Evolutionary conservation across 2,113 vertebrate genomes (phyloP).

Genomic region (Cranoglanis bouderius): DNA sequence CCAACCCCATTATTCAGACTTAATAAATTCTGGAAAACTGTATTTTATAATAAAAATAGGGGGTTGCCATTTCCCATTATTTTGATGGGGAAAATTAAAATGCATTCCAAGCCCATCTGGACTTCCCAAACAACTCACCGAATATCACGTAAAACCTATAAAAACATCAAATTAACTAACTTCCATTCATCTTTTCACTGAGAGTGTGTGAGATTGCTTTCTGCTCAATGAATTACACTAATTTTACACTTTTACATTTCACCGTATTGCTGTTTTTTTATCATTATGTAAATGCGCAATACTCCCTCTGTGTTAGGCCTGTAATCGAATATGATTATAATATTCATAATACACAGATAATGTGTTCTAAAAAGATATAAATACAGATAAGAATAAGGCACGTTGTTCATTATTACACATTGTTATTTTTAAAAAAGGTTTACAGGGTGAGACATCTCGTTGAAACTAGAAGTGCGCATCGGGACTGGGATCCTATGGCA

Average conservation of each 20-base stretch:
- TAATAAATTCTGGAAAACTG: conserved; percentile 16
- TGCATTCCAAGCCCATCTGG: neutral
- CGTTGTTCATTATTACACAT: neutral
- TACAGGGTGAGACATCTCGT: too few relatives aligned
- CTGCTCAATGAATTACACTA: neutral
- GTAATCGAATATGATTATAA: neutral
- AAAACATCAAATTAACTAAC: neutral
- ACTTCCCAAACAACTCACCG: neutral
- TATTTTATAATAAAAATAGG: neutral
- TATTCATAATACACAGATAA: neutral
- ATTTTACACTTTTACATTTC: neutral
- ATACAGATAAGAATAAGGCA: neutral
- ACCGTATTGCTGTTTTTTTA: neutral
- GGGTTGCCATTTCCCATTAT: neutral
- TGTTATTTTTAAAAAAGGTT: neutral
- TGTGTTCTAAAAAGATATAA: neutral
- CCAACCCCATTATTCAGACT: neutral
- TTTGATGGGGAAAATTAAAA: conserved; percentile 13
- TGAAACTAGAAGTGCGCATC: neutral
- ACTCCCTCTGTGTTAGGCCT: neutral
- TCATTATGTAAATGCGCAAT: neutral
- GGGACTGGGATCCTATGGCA: neutral
- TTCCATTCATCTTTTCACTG: neutral
- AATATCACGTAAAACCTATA: conserved; percentile 1
- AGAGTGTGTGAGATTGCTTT: neutral